These are phyloP conservation scores for Pycnonotus jocosus DNA, from an alignment of 2,113 vertebrate genomes.

Conservation along the genomic window DNA sequence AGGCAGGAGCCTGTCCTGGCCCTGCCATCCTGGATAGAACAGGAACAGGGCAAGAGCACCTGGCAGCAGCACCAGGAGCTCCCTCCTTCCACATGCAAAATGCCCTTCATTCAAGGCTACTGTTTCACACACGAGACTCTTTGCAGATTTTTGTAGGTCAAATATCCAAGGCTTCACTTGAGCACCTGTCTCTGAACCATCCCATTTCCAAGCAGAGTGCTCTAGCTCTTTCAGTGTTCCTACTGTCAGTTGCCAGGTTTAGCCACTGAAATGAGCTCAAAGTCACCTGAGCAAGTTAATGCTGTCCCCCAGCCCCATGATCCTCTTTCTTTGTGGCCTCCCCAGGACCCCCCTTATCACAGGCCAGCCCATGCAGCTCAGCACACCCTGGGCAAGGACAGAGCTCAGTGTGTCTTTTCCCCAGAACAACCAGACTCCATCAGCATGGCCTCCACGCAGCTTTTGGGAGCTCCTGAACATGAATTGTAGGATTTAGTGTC, in stretches of 20 bases:
- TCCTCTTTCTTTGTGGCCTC: neutral
- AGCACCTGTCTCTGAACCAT: neutral
- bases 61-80: neutral
- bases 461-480: neutral
- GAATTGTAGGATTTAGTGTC: neutral
- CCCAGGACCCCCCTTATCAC: too few species aligned
- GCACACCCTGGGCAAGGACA: neutral
- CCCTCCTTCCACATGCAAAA: neutral
- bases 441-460: neutral
- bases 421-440: neutral
- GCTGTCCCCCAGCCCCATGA: rapidly evolving
- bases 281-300: neutral
- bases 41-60: neutral
- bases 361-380: rapidly evolving
- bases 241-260: neutral
- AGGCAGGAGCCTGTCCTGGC: neutral
- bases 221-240: neutral
- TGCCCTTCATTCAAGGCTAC: neutral
- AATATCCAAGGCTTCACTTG: neutral
- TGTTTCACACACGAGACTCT: rapidly evolving
- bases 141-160: neutral
- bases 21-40: neutral
- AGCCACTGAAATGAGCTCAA: neutral
- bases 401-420: neutral
- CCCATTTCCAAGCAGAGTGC: neutral